Evolutionary conservation across 2,888 invertebrate genomes (phyloP).

Genomic region (Nowickia ferox): DNA sequence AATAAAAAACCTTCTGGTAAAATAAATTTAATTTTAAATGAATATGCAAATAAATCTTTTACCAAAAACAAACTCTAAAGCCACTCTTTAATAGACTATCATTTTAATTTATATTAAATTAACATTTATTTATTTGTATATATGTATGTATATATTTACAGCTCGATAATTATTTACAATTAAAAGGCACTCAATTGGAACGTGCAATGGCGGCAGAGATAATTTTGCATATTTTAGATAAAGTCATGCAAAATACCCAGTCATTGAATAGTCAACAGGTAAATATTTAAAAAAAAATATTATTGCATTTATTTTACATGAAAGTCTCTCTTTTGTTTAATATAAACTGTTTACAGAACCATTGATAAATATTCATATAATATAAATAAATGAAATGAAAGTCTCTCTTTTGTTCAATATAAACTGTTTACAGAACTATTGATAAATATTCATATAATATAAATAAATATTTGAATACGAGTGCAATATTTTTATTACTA

Average conservation of each 20-base stretch:
- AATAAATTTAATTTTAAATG: too few species aligned
- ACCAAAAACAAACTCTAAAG: neutral
- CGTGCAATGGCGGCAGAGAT: slow-evolving; percentile 85
- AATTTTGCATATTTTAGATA: slow-evolving; percentile 86
- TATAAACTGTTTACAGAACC: slow-evolving; percentile 8
- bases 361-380: slow-evolving; percentile 12
- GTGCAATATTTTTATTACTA: neutral
- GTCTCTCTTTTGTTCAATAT: neutral
- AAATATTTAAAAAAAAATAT: slow-evolving; percentile 75
- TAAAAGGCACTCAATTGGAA: slow-evolving; percentile 83
- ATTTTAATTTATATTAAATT: slow-evolving; percentile 21
- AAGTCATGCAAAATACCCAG: slow-evolving; percentile 86
- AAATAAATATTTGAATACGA: slow-evolving; percentile 33
- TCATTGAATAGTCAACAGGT: slow-evolving; percentile 90
- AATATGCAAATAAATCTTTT: neutral
- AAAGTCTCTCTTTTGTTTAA: neutral
- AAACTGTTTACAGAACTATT: neutral
- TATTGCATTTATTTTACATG: neutral
- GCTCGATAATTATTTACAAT: slow-evolving; percentile 83
- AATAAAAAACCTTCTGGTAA: too few species aligned
- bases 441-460: slow-evolving; percentile 20
- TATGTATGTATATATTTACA: slow-evolving; percentile 73
- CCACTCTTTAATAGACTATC: neutral
- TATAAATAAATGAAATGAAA: neutral
- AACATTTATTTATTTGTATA: slow-evolving; percentile 4